Conservation (phyloP, 2,797 vertebrate genomes). For the Diplodus puntazzo region DNA sequence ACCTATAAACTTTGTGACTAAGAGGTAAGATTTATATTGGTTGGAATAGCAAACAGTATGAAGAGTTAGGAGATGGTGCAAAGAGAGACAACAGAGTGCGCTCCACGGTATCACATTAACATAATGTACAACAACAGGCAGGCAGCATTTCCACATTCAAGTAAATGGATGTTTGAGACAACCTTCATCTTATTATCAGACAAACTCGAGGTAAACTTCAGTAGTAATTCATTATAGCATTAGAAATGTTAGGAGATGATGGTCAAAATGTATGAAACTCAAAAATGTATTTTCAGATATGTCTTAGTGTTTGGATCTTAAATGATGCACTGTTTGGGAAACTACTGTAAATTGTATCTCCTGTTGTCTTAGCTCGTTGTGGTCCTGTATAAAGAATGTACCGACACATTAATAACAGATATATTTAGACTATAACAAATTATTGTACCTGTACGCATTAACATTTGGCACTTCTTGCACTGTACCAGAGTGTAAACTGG, state of each 20-base stretch:
- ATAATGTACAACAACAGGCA: slow-evolving; percentile 1
- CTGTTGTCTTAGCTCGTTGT: background rate
- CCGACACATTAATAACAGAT: background rate
- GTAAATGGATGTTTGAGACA: slow-evolving; percentile 46
- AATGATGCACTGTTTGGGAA: background rate
- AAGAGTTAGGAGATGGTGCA: background rate
- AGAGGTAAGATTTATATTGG: background rate
- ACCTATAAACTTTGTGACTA: slow-evolving; percentile 10
- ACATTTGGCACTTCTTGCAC: slow-evolving; percentile 11
- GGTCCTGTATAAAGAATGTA: slow-evolving; percentile 1
- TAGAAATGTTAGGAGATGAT: background rate
- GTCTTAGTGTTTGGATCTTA: background rate
- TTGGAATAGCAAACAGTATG: background rate
- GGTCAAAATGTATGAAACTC: background rate
- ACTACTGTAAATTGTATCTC: background rate
- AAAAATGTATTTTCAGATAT: slow-evolving; percentile 11
- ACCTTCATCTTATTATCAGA: background rate
- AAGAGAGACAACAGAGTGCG: slow-evolving; percentile 1
- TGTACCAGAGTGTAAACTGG: slow-evolving; percentile 26
- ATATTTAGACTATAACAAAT: background rate
- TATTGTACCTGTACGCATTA: background rate
- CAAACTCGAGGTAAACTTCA: slow-evolving; percentile 12
- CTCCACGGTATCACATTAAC: background rate
- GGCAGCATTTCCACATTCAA: slow-evolving; percentile 46
- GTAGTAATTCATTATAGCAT: background rate